Evolutionary conservation across 1,140 invertebrate species (phyloP), one percentile per base, ranked within the genome.

Genomic region (Drosophila ogumai): DNA sequence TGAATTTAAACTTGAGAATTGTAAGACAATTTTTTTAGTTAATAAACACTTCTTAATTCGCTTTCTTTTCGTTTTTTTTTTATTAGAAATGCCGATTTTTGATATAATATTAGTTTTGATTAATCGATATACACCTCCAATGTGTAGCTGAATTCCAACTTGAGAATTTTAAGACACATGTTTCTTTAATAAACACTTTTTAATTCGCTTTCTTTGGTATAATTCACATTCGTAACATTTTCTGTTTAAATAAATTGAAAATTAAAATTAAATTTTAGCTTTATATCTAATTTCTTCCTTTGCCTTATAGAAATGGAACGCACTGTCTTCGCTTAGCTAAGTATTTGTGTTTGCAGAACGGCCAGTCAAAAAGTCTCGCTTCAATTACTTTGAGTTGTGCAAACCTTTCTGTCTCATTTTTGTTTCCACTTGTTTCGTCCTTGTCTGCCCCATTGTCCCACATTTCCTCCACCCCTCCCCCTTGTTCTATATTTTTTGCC

Each of bases 301-400:
- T 3, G 10, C 10, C 3, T n/a, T 25, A 32, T 3, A 34, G 12
- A 10, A 12, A 17, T 54, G 38, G 46, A n/a, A 15, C 60, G 60
- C 47, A 69, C 61, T 54, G 47, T 68, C 17, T 25, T 3, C 7
- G 10, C 22, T 43, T 32, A 31, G 19, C 34, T 50, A 10, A 38
- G 65, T 25, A 52, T 44, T 43, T 50, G 31, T 28, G 25, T 28
- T 47, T 64, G 25, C 43, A 25, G 28, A 40, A 19, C 44, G 65
- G 31, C 50, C 60, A 46, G 50, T 47, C 50, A 34, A 57, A 47
- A 72, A 71, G 68, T 57, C 50, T 58, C 44, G 68, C 65, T 58
- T 72, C 66, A 71, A 71, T 71, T 71, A 58, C 68, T 72, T 49
- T 44, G 65, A 71, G 52, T 69, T 71, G 36, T 34, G 65, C 25